Evolutionary conservation across 1,140 invertebrate species (phyloP), one percentile per base, ranked within the genome.

Genomic region (Agrypnia vestita): DNA sequence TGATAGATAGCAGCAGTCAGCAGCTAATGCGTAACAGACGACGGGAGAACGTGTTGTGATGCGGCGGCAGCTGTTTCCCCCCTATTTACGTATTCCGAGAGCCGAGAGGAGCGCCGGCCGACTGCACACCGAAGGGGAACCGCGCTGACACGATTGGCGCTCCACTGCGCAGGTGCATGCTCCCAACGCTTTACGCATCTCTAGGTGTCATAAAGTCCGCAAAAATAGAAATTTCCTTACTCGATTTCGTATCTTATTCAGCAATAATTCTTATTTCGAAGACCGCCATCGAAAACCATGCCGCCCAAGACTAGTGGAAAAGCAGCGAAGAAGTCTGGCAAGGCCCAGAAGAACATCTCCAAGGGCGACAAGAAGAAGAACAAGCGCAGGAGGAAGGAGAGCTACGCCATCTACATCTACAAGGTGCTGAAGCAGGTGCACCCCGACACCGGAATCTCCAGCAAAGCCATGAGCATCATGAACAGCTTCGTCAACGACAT

Each of bases 281-380:
- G 83, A 85, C 95, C 79, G 91, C 92, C 9, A 92, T 94, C 80
- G 94, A 94, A 88, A 95, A 93, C 87, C 94, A 94, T 69, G 64
- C 43, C 64, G 85, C 86, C 44, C 93, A 90, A 85, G 94, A 91
- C 13, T 92, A 92, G 85, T 95, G 94, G 8, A 25, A 53, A 72
- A 35, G 61, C 62, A 9, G 64, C 61, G 11, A 78, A 78, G 62
- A 71, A 55, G 75, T 88, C 90, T 69, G 91, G 89, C 0, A 91
- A 91, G 80, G 88, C 91, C n/a, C 89, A 91, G 77, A 91, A 91
- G 84, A 91, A 90, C 78, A 91, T 91, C 59, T 87, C 87, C 12
- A 90, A 91, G 59, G 85, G 84, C 15, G 89, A 91, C 72, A 92
- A 92, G 80, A 91, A 90, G 86, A 93, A 91, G 83, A 91, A 89